These are phyloP conservation scores for Cichlasoma orientale DNA, from an alignment of 2,797 vertebrate species.

Conservation along the genomic window DNA sequence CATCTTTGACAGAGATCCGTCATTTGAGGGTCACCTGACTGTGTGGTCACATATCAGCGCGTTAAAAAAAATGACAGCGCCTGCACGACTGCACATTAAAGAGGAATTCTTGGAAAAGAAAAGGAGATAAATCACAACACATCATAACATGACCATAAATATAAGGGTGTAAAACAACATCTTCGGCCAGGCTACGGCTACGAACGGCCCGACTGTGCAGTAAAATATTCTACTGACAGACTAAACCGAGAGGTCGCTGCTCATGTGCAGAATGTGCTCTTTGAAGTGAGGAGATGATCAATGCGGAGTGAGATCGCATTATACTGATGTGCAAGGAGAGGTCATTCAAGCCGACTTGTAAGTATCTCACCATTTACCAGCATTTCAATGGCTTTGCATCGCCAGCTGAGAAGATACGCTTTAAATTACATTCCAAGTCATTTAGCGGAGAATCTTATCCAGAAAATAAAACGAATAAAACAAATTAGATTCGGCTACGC, in stretches of 20 bases:
- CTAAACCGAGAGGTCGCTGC: background rate
- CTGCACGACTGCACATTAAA: background rate
- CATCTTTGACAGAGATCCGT: background rate
- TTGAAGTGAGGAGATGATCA: constrained; percentile 27
- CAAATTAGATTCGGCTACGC: background rate
- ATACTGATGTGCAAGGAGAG: constrained; percentile 26
- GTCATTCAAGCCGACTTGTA: constrained; percentile 29
- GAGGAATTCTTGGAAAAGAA: background rate
- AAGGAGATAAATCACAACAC: background rate
- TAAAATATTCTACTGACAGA: background rate
- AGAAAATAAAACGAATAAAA: background rate
- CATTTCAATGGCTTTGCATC: background rate
- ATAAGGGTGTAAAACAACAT: background rate
- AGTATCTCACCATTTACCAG: constrained; percentile 3
- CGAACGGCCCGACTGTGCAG: background rate
- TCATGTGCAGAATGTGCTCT: background rate
- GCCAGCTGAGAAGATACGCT: background rate
- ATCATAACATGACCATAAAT: background rate
- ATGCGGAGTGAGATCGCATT: constrained; percentile 40
- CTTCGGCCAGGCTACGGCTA: background rate
- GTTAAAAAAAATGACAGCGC: constrained; percentile 6
- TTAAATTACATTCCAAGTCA: background rate
- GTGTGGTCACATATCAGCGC: background rate
- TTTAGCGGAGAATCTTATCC: background rate
- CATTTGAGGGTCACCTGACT: background rate